Percentiles rank a stretch among this genome's conserved stretches.
Evolutionary conservation across 1,140 invertebrate species (phyloP).

Genomic region (Ganaspis sp.): DNA sequence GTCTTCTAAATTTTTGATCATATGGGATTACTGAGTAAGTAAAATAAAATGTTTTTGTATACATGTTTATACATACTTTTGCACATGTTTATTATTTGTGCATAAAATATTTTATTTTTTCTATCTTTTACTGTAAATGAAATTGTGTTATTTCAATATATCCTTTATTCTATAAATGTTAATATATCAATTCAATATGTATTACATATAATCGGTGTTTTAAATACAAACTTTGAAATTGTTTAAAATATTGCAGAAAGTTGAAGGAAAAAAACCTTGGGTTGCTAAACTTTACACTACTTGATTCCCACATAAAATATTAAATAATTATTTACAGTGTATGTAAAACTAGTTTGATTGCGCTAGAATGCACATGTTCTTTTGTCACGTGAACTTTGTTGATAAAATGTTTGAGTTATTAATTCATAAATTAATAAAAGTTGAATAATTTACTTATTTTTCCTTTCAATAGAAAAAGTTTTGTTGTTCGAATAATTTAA

Average conservation of each 20-base stretch:
- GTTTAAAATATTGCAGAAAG: not conserved
- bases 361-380: not conserved
- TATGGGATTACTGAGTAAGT: too few species aligned
- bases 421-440: too few species aligned
- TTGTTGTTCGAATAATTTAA: too few species aligned
- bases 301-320: not conserved
- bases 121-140: not conserved
- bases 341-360: not conserved
- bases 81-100: not conserved
- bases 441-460: too few species aligned
- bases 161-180: too few species aligned
- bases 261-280: not conserved
- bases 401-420: too few species aligned
- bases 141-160: not conserved
- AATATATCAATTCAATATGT: too few species aligned
- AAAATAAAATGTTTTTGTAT: too few species aligned
- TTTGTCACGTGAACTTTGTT: too few species aligned
- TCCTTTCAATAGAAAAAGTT: too few species aligned
- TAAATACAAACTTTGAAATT: not conserved
- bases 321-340: not conserved
- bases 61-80: too few species aligned
- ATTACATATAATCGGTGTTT: not conserved
- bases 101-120: not conserved
- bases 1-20: too few species aligned
- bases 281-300: not conserved